Base-by-base conservation (phyloP, 2,113 vertebrate species). In the Bubo bubo region DNA sequence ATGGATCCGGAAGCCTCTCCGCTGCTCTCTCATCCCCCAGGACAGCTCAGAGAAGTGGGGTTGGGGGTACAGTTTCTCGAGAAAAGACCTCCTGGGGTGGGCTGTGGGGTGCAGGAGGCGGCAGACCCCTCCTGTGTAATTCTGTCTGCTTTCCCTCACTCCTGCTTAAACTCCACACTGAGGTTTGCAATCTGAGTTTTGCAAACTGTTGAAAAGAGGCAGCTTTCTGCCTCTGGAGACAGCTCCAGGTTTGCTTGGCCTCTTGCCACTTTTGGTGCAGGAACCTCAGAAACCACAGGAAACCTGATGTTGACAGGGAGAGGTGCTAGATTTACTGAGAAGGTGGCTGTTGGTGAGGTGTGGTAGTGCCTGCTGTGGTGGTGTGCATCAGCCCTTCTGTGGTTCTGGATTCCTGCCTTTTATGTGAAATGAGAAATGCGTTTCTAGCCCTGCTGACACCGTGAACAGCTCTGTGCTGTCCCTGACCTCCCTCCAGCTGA, bases 51-150 rank as follows among this genome's bases (percentile, higher is more conserved):
- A 59, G 64, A 37, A 56, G 41, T 0, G 0, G 62, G 21, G 3
- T 4, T 70, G 66, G 28, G 6, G 30, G 21, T 0, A 1, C 47
- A n/a, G 0, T 39, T 67, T 59, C 11, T 91, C 0, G 0, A 14
- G 34, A n/a, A 81, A 56, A 73, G 24, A 27, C 56, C 10, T 79
- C 41, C 34, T 21, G 14, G 6, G 56, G 16, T 1, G 3, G 56
- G 34, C 43, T 72, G 20, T 60, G 68, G 58, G 60, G 32, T 0
- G 12, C 35, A 32, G 89, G 39, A 67, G 30, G 30, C 2, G 13
- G 35, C 76, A 68, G 52, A 71, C 4, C 32, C 15, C 16, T 56
- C 27, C 34, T 1, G 0, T 62, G 32, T 20, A 14, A 53, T 89
- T 50, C 20, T 41, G 37, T 93, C 37, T 91, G 59, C 80, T 86